These are phyloP conservation scores for Trypoxylon attenuatum DNA, from an alignment of 2,888 invertebrate species.

Conservation along the genomic window DNA sequence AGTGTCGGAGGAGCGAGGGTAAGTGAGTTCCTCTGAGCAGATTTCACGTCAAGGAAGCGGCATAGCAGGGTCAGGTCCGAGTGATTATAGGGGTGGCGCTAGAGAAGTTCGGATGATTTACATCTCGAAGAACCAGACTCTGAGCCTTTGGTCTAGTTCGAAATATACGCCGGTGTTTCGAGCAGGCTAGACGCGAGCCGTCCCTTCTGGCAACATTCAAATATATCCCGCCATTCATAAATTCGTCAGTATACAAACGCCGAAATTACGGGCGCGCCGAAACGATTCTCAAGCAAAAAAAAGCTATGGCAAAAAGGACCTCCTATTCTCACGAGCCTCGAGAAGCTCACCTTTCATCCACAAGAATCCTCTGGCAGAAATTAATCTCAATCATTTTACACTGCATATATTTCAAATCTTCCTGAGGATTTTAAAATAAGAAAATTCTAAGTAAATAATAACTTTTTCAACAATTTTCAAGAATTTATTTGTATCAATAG, in stretches of 20 bases:
- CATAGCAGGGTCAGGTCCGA: conserved; percentile 51
- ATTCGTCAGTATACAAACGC: conserved; percentile 68
- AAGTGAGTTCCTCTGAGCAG: conserved; percentile 40
- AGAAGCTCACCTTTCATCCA: too few relatives aligned
- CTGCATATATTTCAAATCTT: too few relatives aligned
- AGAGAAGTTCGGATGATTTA: conserved; percentile 71
- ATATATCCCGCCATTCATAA: conserved; percentile 72
- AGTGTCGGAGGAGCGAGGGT: conserved; percentile 23
- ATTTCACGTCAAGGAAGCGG: conserved; percentile 49
- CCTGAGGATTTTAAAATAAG: too few relatives aligned
- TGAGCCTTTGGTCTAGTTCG: conserved; percentile 63
- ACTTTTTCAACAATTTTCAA: too few relatives aligned
- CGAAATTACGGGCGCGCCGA: conserved; percentile 59
- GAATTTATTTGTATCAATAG: too few relatives aligned
- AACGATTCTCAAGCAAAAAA: too few relatives aligned
- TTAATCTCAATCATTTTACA: too few relatives aligned
- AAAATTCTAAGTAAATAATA: too few relatives aligned
- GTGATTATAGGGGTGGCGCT: conserved; percentile 74
- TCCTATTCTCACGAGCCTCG: neutral
- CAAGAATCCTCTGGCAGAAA: too few relatives aligned
- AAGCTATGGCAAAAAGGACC: too few relatives aligned
- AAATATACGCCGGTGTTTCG: conserved; percentile 64
- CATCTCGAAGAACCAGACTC: conserved; percentile 61
- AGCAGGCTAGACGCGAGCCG: conserved; percentile 68
- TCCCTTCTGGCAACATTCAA: conserved; percentile 74